Base-by-base conservation (phyloP, 1,140 invertebrate genomes). In the Papilio polytes region DNA sequence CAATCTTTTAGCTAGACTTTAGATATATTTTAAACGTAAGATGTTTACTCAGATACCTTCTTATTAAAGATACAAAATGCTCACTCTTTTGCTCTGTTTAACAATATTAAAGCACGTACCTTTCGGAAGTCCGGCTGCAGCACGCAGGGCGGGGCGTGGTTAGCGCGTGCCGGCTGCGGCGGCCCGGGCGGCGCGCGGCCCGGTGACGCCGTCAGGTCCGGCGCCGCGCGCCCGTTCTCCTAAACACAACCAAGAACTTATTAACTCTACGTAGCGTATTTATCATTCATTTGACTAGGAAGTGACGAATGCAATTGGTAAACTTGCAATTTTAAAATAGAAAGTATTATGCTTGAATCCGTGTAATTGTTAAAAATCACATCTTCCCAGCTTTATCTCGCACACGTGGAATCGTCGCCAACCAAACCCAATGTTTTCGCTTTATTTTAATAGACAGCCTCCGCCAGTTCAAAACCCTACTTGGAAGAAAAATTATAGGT, bases 51-150 rank as follows among this genome's bases (percentile, higher is more conserved):
- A 51, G 48, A 56, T 56, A 20, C 7, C 53, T 56, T 56, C 48
- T 51, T 18, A 51, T 15, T 3, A 51, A 51, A 51, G 13, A 56
- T 56, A 53, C 51, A 0, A 56, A 20, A 18, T 6, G 4, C 53
- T 51, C 53, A 15, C 51, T 53, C 4, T 1, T 2, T 51, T 48
- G 13, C 46, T 12, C 1, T 1, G 46, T 48, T 48, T 13, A 10
- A 48, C 31, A 3, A 36, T 36, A 36, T 36, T 3, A 36, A 6
- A 36, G 26, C 36, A 78, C 73, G 86, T 96, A 98, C 98, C 96
- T 99, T 99, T 90, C 98, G 96, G 95, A 99, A 99, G 94, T 98
- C 98, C 86, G 98, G 97, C 95, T 98, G 98, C 93, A 98, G 96
- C 92, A 99, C 98, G 97, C 98, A 98, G 88, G 98, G 98, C 87